Conservation (phyloP, 2,113 vertebrate species). For the Oplegnathus fasciatus region DNA sequence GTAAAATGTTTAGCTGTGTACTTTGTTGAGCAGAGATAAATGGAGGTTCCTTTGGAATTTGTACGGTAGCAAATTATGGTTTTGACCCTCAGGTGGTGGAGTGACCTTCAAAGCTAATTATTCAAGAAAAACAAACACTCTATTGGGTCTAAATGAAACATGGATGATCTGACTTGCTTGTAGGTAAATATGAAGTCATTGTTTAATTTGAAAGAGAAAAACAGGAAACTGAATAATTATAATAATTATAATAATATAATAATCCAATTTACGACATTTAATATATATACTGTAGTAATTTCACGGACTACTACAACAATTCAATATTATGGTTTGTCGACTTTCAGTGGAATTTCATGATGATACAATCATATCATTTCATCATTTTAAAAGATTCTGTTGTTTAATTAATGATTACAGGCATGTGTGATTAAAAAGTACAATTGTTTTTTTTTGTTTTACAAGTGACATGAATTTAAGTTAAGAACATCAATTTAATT, state of each 20-base stretch:
- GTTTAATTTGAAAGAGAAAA: slow-evolving; percentile 52
- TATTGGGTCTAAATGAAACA: slow-evolving; percentile 73
- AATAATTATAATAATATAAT: no score
- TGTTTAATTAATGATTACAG: not conserved
- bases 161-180: slow-evolving; percentile 51
- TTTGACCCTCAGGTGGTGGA: slow-evolving; percentile 67
- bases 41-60: slow-evolving; percentile 44
- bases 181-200: slow-evolving; percentile 45
- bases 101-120: slow-evolving; percentile 84
- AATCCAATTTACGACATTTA: not conserved
- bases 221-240: slow-evolving; percentile 46
- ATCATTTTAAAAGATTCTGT: not conserved
- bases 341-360: not conserved
- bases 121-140: slow-evolving; percentile 69
- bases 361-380: no score
- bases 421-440: not conserved
- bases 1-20: slow-evolving; percentile 49
- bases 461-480: not conserved
- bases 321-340: not conserved
- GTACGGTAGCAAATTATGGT: slow-evolving; percentile 59
- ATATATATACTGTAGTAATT: no score
- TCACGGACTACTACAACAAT: not conserved
- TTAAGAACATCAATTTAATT: not conserved
- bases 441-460: not conserved
- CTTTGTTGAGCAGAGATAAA: slow-evolving; percentile 76